These are phyloP conservation scores for Microplitis demolitor DNA, from an alignment of 1,140 invertebrate species.

Conservation along the genomic window DNA sequence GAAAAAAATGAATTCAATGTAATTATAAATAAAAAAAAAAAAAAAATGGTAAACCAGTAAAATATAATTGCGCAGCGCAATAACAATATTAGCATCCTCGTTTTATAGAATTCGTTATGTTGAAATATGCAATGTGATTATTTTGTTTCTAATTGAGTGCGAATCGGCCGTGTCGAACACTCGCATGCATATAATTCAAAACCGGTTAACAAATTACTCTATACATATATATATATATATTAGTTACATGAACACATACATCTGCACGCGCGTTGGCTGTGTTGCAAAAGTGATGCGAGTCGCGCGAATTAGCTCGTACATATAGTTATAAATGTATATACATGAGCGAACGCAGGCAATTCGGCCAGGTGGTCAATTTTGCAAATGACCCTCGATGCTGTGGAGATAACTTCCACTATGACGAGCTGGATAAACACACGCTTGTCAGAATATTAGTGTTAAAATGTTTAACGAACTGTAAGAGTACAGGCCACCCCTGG, in stretches of 20 bases:
- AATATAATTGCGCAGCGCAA: too few relatives aligned
- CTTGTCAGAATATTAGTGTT: neutral
- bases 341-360: conserved; percentile 4
- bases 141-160: conserved; percentile 18
- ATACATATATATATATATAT: too few relatives aligned
- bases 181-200: conserved; percentile 8
- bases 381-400: conserved; percentile 18
- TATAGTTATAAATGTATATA: neutral
- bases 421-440: conserved; percentile 2
- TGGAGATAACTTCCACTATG: conserved; percentile 8
- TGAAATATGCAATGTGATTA: conserved; percentile 4
- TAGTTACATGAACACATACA: too few relatives aligned
- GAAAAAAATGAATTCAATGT: too few relatives aligned
- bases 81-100: neutral
- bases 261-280: too few relatives aligned
- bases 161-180: neutral
- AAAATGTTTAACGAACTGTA: conserved; percentile 9
- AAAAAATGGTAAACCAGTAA: too few relatives aligned
- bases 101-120: neutral
- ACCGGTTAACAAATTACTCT: conserved; percentile 11
- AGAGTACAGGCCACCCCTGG: too few relatives aligned
- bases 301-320: neutral
- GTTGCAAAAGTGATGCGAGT: neutral
- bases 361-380: conserved; percentile 20
- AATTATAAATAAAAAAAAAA: too few relatives aligned